Evolutionary conservation across 2,888 invertebrate species (phyloP).

Genomic region (Oegoconia quadripuncta): DNA sequence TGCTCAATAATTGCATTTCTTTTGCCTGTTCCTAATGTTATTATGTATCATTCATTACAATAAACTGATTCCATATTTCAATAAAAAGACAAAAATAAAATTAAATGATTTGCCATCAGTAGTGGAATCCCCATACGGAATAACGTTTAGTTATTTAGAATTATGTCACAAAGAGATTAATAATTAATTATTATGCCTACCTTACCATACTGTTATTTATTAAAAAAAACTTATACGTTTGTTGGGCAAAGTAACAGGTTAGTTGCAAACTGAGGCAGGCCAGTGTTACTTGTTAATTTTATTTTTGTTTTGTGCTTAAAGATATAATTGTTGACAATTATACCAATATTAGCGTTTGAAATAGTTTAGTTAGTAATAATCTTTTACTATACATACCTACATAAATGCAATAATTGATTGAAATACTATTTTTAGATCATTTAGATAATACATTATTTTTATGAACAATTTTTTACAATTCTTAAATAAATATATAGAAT

Average conservation of each 20-base stretch:
- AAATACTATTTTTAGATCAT: slow-evolving; percentile 52
- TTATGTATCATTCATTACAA: not conserved
- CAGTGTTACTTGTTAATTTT: too few species aligned
- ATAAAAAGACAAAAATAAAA: not conserved
- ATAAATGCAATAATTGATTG: slow-evolving; percentile 39
- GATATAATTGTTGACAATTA: too few species aligned
- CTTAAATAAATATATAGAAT: slow-evolving; percentile 29
- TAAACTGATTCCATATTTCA: not conserved
- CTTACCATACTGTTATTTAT: too few species aligned
- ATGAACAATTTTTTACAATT: slow-evolving; percentile 38
- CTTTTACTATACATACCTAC: slow-evolving; percentile 30
- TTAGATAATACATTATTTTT: slow-evolving; percentile 49
- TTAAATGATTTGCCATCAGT: too few species aligned
- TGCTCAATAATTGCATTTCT: slow-evolving; percentile 13
- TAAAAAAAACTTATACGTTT: too few species aligned
- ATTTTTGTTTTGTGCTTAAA: not conserved
- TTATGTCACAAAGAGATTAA: too few species aligned
- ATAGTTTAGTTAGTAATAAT: slow-evolving; percentile 11
- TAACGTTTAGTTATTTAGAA: too few species aligned
- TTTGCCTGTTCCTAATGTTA: slow-evolving; percentile 8
- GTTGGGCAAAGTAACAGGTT: too few species aligned
- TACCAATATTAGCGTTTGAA: not conserved
- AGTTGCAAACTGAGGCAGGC: too few species aligned
- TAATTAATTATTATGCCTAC: too few species aligned
- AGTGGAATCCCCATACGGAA: too few species aligned